These are phyloP conservation scores for Sebastes hopkinsi DNA, from an alignment of 2,797 vertebrate genomes.

Conservation along the genomic window DNA sequence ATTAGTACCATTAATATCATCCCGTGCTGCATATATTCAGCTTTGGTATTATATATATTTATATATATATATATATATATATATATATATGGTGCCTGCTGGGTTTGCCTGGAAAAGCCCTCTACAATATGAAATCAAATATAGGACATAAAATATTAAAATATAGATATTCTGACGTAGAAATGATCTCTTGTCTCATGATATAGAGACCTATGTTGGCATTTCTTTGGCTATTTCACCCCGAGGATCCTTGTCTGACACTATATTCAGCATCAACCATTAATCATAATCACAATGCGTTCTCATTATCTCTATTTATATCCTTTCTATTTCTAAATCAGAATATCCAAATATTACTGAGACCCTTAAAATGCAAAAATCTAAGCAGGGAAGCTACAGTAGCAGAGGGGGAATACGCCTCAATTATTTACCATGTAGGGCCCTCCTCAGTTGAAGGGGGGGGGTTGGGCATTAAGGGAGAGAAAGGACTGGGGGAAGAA, in stretches of 20 bases:
- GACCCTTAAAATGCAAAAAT: neutral
- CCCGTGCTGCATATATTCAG: neutral
- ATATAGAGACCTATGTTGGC: neutral
- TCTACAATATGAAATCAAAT: neutral
- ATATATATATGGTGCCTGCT: neutral
- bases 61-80: neutral
- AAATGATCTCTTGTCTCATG: neutral
- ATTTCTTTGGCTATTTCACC: neutral
- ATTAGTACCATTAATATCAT: slow-evolving; percentile 7
- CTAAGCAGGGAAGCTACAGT: slow-evolving; percentile 20
- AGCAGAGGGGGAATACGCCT: slow-evolving; percentile 53
- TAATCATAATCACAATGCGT: neutral
- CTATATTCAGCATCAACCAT: neutral
- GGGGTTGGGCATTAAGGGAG: slow-evolving; percentile 58
- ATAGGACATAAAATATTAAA: neutral
- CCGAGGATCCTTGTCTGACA: neutral
- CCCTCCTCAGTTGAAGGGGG: slow-evolving; percentile 52
- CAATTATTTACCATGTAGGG: slow-evolving; percentile 74
- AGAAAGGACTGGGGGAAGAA: slow-evolving; percentile 51
- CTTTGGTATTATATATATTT: neutral
- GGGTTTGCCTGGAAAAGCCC: neutral
- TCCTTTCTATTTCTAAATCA: neutral
- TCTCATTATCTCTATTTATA: neutral
- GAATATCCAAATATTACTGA: slow-evolving; percentile 4
- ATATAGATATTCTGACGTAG: neutral